Conservation (phyloP, 2,888 invertebrate species). For the Pherbina coryleti region DNA sequence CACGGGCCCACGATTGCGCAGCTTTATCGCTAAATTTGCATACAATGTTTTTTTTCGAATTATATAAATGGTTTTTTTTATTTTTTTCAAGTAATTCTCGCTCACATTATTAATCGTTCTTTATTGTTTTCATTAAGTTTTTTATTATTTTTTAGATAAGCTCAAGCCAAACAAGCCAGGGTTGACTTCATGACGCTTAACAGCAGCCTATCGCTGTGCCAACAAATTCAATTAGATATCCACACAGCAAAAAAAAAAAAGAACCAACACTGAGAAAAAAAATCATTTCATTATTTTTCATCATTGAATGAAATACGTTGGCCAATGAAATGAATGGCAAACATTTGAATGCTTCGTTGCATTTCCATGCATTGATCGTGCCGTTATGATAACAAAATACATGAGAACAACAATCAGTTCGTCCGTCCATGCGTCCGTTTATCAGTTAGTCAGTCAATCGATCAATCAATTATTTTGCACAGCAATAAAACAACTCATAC, state of each 20-base stretch:
- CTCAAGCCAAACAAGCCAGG: background rate
- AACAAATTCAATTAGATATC: background rate
- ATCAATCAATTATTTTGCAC: constrained; percentile 24
- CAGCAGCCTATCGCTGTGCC: background rate
- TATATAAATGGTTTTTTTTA: background rate
- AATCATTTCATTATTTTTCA: constrained; percentile 11
- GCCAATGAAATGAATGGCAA: constrained; percentile 36
- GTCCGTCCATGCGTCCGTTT: background rate
- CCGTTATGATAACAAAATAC: background rate
- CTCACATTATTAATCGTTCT: constrained; percentile 34
- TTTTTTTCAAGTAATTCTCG: constrained; percentile 12
- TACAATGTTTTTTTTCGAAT: background rate
- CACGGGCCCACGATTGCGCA: background rate
- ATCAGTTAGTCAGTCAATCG: background rate
- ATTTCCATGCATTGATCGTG: background rate
- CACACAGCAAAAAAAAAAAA: background rate
- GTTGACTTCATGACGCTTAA: background rate
- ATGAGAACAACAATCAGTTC: background rate
- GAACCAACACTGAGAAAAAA: background rate
- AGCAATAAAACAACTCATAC: constrained; percentile 29
- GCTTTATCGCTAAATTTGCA: constrained; percentile 38
- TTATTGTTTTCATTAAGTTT: constrained; percentile 4
- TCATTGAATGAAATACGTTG: constrained; percentile 13
- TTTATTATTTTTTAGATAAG: background rate
- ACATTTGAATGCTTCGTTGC: constrained; percentile 4